Evolutionary conservation across 1,140 invertebrate species (phyloP), one percentile per base, ranked within the genome.

Genomic region (Trachelipus rathkii): DNA sequence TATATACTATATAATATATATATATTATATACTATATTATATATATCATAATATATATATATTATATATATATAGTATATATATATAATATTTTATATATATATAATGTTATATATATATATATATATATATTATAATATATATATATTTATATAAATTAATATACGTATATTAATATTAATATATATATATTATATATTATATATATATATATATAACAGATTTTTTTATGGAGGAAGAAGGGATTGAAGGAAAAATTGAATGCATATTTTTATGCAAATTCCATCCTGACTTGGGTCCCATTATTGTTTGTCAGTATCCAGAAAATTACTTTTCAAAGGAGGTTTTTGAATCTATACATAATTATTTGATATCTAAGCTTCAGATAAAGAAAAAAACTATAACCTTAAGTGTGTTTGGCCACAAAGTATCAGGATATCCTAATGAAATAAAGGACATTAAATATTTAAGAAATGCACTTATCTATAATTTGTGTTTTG

Each of bases 401-500:
- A 92, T 97, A 81, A 96, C 95, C n/a, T 91, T 97, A 88, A 95
- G 89, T 89, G 91, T 89, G 81, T 79, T 77, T 77, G 78, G 93
- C 66, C 90, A 91, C 75, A 98, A 97, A 86, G 94, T 98, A 76
- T 88, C 96, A 19, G 96, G 96, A 0, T 98, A 93, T 86, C 96
- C 96, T 0, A 92, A 97, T 44, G 89, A 90, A 80, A 95, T 98
- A 75, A 91, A 95, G 81, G 90, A 95, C 83, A 89, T 91, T 71
- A 93, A 94, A 82, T 98, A 98, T 87, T 90, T 91, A n/a, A 87
- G 96, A 78, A 98, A 98, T 87, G 92, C 93, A 43, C 93, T 95
- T 81, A 92, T 96, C 73, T 98, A 98, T 85, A 98, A 98, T 86
- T 85, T 97, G 4, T 97, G 95, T 84, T 96, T 98, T 85, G 95